phyloP scores from a whole-genome alignment of 2,113 vertebrate genomes.

The Archilochus colubris region DNA sequence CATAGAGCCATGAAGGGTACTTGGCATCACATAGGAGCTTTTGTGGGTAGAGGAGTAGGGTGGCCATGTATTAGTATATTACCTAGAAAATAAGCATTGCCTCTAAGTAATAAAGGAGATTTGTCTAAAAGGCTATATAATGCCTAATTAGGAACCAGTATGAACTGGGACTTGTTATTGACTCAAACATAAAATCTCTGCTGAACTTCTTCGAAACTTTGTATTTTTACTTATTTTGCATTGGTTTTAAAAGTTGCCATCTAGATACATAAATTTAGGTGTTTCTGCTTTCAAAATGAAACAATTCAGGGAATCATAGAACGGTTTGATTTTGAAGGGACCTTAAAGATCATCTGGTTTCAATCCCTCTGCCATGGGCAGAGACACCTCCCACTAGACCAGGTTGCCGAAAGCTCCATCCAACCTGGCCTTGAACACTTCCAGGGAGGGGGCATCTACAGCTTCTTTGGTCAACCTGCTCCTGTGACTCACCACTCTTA shows the following conservation, averaged over 20 bases:
- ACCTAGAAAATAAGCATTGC: neutral
- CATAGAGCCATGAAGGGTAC: neutral
- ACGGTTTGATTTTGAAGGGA: no score
- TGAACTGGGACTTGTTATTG: neutral
- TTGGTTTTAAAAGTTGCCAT: neutral
- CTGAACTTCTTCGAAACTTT: neutral
- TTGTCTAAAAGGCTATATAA: neutral
- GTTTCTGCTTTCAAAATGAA: neutral
- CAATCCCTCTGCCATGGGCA: no score
- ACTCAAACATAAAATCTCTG: neutral
- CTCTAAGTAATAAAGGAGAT: neutral
- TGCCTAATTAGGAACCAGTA: neutral
- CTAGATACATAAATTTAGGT: neutral
- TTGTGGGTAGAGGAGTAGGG: neutral
- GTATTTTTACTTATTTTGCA: neutral
- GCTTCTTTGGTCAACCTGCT: no score
- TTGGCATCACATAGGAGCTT: neutral
- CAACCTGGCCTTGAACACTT: no score
- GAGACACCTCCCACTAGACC: no score
- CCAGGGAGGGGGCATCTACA: no score
- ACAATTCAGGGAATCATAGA: neutral
- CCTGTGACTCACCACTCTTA: no score
- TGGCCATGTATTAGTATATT: neutral
- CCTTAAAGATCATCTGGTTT: no score
- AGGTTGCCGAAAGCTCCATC: no score